These are phyloP conservation scores for Echiichthys vipera DNA, from an alignment of 2,797 vertebrate genomes.

Conservation along the genomic window DNA sequence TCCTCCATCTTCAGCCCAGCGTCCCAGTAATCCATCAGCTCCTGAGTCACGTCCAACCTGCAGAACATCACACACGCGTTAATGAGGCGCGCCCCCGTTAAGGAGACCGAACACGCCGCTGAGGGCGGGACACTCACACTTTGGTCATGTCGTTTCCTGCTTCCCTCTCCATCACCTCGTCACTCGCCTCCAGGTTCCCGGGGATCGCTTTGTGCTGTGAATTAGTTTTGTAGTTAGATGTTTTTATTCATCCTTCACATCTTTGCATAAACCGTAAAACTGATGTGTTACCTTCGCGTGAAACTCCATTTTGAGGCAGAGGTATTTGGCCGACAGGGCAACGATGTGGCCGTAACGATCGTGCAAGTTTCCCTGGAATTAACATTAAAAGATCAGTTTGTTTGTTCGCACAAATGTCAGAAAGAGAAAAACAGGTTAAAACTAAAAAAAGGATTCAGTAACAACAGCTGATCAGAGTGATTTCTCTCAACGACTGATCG, in stretches of 20 bases:
- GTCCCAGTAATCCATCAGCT: slow-evolving; percentile 74
- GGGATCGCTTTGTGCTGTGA: slow-evolving; percentile 91
- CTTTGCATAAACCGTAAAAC: background rate
- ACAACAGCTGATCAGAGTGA: too few species aligned
- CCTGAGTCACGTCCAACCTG: slow-evolving; percentile 79
- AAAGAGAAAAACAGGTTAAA: too few species aligned
- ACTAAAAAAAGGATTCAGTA: too few species aligned
- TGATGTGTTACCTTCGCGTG: slow-evolving; percentile 88
- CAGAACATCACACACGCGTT: background rate
- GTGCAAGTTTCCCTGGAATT: slow-evolving; percentile 89
- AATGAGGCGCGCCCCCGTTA: background rate
- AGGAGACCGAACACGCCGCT: background rate
- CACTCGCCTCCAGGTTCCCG: slow-evolving; percentile 89
- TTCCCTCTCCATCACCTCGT: slow-evolving; percentile 92
- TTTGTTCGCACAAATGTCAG: background rate
- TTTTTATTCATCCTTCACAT: background rate
- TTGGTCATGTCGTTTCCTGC: slow-evolving; percentile 91
- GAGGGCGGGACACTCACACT: slow-evolving; percentile 85
- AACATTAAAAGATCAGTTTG: background rate
- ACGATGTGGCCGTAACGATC: slow-evolving; percentile 97
- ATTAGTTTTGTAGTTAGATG: background rate
- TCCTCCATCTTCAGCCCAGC: slow-evolving; percentile 79
- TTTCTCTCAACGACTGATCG: too few species aligned
- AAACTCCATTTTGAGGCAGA: slow-evolving; percentile 94
- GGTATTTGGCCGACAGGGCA: slow-evolving; percentile 88